Conservation (phyloP, 2,888 invertebrate species). For the Cryptocheilus praepositus region DNA sequence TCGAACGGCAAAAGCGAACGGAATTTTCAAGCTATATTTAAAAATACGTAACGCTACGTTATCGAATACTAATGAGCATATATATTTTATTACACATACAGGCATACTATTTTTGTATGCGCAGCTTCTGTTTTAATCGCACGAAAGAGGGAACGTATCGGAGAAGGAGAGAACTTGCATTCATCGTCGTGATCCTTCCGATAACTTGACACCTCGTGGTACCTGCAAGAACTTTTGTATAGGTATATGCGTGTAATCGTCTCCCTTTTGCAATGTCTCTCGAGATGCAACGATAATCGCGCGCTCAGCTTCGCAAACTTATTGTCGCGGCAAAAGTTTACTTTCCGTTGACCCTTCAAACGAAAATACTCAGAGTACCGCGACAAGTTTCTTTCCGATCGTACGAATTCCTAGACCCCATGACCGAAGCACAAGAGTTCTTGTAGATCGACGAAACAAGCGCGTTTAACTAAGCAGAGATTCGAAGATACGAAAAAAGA, state of each 20-base stretch:
- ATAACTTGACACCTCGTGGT: constrained; percentile 11
- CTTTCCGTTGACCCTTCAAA: background rate
- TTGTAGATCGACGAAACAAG: constrained; percentile 4
- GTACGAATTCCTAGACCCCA: constrained; percentile 1
- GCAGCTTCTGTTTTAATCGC: background rate
- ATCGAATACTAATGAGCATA: constrained; percentile 7
- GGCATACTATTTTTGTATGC: constrained; percentile 13
- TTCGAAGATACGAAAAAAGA: too few relatives aligned
- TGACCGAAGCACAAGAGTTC: constrained; percentile 9
- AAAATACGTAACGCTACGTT: constrained; percentile 14
- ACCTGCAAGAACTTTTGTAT: constrained; percentile 40
- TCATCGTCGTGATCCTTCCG: too few relatives aligned
- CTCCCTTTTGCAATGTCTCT: background rate
- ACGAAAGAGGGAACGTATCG: too few relatives aligned
- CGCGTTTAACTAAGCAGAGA: background rate
- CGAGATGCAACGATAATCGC: background rate
- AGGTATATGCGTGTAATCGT: background rate
- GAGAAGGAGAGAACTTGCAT: too few relatives aligned
- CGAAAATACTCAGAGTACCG: constrained; percentile 20
- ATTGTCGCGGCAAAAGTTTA: too few relatives aligned
- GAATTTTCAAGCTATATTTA: constrained; percentile 14
- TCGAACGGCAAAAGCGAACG: constrained; percentile 12
- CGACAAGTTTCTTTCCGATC: constrained; percentile 2
- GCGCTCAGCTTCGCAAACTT: too few relatives aligned
- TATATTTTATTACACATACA: constrained; percentile 12